Conservation (phyloP, 2,797 vertebrate genomes). For the Enteromius thamalakanensis region DNA sequence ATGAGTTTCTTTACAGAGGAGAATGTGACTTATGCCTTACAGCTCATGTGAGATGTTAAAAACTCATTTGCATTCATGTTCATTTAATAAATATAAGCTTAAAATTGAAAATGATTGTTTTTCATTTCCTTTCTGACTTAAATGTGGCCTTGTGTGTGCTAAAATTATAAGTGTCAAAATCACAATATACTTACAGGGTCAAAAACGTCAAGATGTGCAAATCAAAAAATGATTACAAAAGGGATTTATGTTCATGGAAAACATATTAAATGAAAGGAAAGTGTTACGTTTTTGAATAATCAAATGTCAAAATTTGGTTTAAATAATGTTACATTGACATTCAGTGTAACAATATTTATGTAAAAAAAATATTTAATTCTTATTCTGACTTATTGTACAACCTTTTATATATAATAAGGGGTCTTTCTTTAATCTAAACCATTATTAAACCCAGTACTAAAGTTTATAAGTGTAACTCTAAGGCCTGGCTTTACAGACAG, state of each 20-base stretch:
- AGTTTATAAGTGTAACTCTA: not conserved
- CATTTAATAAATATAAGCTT: conserved; percentile 80
- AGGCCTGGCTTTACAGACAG: no score
- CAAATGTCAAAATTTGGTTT: no score
- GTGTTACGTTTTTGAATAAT: no score
- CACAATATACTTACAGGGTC: not conserved
- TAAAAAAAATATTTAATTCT: no score
- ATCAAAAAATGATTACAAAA: no score
- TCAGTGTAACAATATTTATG: no score
- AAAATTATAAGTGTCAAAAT: not conserved
- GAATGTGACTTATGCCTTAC: conserved; percentile 73
- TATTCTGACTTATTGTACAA: no score
- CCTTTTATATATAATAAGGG: not conserved
- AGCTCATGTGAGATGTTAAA: conserved; percentile 71
- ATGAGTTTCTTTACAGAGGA: conserved; percentile 64
- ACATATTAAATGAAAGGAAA: no score
- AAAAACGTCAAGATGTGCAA: no score
- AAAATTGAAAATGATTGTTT: conserved; percentile 57
- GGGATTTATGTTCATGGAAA: no score
- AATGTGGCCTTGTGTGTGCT: not conserved
- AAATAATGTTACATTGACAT: no score
- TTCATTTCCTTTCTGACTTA: conserved; percentile 5
- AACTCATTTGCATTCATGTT: conserved; percentile 70
- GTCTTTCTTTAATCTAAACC: not conserved
- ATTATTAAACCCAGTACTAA: not conserved